Conservation (phyloP, 2,888 invertebrate species). For the Drosophila rellima region DNA sequence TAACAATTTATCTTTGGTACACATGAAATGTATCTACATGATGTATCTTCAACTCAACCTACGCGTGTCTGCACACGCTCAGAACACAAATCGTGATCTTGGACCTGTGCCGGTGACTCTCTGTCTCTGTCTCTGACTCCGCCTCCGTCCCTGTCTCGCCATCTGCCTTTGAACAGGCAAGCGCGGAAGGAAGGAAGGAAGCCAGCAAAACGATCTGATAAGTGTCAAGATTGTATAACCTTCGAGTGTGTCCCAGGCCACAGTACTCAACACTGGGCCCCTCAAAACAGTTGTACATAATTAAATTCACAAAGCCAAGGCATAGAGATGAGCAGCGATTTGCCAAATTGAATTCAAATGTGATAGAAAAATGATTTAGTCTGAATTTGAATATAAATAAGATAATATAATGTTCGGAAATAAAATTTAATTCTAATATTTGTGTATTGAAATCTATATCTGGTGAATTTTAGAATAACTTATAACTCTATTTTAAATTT, state of each 20-base stretch:
- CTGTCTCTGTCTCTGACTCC: not conserved
- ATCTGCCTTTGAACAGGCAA: constrained; percentile 5
- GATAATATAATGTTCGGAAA: too few species aligned
- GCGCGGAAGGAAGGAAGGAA: constrained; percentile 79
- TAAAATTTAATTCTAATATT: too few species aligned
- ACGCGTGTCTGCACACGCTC: constrained; percentile 79
- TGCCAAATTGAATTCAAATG: not conserved
- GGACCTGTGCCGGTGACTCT: constrained; percentile 15
- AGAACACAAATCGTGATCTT: constrained; percentile 63
- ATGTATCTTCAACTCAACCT: constrained; percentile 67
- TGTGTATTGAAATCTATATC: too few species aligned
- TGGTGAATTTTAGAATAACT: too few species aligned
- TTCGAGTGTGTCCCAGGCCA: constrained; percentile 62
- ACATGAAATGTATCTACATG: constrained; percentile 78
- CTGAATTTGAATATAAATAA: not conserved
- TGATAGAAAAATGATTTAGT: not conserved
- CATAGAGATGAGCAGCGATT: constrained; percentile 46
- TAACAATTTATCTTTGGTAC: constrained; percentile 72
- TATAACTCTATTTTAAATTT: too few species aligned
- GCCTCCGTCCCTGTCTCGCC: not conserved
- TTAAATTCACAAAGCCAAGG: constrained; percentile 56
- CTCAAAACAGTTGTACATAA: constrained; percentile 47
- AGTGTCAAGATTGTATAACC: constrained; percentile 81
- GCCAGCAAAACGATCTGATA: constrained; percentile 78
- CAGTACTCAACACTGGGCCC: constrained; percentile 15